Evolutionary conservation across 2,888 invertebrate genomes (phyloP).

Genomic region (Lathronympha strigana): DNA sequence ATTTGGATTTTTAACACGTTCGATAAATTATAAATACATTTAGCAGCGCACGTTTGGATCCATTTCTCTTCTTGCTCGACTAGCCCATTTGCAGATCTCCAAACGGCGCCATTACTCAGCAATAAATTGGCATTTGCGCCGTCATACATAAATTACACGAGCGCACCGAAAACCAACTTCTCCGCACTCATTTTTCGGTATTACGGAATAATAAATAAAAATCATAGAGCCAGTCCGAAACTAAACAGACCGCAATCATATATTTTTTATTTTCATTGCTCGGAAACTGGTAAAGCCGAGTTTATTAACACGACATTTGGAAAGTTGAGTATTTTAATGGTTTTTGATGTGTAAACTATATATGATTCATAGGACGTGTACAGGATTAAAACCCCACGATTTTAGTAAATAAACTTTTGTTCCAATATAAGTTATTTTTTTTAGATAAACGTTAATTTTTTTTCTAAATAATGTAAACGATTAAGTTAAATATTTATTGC

Average conservation of each 20-base stretch:
- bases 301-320: not conserved
- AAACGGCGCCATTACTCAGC: conserved; percentile 83
- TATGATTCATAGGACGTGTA: too few relatives aligned
- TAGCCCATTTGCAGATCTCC: conserved; percentile 83
- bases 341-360: not conserved
- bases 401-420: too few relatives aligned
- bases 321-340: not conserved
- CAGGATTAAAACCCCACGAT: too few relatives aligned
- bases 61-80: conserved; percentile 82
- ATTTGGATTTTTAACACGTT: conserved; percentile 73
- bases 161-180: conserved; percentile 76
- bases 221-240: conserved; percentile 23
- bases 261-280: not conserved
- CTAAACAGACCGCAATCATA: not conserved
- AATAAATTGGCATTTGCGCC: conserved; percentile 84
- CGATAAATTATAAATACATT: conserved; percentile 83
- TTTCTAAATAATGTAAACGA: too few relatives aligned
- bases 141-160: conserved; percentile 82
- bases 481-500: too few relatives aligned
- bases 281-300: not conserved
- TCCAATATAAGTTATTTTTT: too few relatives aligned
- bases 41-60: conserved; percentile 75
- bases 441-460: too few relatives aligned
- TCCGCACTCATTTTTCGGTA: conserved; percentile 72
- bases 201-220: conserved; percentile 50